Conservation (phyloP, 2,113 vertebrate species). For the Galbula dea region DNA sequence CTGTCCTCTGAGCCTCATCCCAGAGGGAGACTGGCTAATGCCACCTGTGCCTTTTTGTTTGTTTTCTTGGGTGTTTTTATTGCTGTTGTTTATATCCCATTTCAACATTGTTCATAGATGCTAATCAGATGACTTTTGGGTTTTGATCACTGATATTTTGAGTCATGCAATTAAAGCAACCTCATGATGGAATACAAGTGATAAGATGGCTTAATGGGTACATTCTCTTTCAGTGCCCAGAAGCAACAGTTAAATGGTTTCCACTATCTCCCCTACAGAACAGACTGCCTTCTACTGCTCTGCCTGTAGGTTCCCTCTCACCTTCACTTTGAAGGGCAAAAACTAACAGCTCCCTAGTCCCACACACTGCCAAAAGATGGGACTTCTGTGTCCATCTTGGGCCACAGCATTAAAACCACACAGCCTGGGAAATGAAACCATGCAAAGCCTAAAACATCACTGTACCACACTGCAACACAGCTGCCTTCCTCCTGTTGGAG, state of each 20-base stretch:
- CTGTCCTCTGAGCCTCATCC: not conserved
- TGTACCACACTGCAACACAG: not conserved
- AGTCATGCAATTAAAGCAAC: not conserved
- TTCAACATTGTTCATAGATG: not conserved
- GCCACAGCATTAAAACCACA: not conserved
- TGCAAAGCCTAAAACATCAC: not conserved
- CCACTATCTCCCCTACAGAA: not conserved
- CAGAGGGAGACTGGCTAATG: not conserved
- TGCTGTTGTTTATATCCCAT: not conserved
- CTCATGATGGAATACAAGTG: not conserved
- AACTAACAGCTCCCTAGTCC: not conserved
- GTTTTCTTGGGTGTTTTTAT: too few relatives aligned
- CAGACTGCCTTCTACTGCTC: not conserved
- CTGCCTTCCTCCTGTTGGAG: not conserved
- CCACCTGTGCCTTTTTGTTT: not conserved
- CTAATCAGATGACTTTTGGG: not conserved
- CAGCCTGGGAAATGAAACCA: not conserved
- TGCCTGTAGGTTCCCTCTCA: not conserved
- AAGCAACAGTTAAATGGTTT: not conserved
- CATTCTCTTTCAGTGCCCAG: not conserved
- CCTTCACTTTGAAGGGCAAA: not conserved
- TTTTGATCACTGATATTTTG: not conserved
- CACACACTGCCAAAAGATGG: rapidly evolving
- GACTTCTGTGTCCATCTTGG: not conserved
- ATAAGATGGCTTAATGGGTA: not conserved